Percentiles rank a stretch among this genome's conserved stretches.
phyloP scores from a whole-genome alignment of 2,888 invertebrate species.

The Globia sparganii region DNA sequence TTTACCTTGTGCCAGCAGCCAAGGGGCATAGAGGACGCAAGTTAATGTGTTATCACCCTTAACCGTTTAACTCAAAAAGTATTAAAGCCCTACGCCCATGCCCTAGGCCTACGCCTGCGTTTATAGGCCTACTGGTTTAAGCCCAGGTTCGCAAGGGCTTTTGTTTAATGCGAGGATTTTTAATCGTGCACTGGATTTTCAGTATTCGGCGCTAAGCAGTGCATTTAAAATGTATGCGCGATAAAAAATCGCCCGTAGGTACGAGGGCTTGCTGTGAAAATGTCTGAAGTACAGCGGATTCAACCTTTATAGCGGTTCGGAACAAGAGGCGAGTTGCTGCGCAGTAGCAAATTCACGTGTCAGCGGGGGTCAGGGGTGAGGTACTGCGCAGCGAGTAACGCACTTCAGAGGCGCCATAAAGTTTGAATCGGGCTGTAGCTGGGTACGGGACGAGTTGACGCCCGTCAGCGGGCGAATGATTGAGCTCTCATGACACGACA shows the following conservation, averaged over 20 bases:
- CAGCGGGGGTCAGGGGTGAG: too few relatives aligned
- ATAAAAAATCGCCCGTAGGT: neutral
- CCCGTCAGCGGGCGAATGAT: neutral
- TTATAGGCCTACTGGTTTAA: neutral
- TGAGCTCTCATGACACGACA: neutral
- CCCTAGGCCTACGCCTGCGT: too few relatives aligned
- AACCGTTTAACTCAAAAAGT: too few relatives aligned
- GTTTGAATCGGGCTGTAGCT: neutral
- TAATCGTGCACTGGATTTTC: too few relatives aligned
- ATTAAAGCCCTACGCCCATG: too few relatives aligned
- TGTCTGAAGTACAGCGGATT: neutral
- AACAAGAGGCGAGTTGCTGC: too few relatives aligned
- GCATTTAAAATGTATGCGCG: neutral
- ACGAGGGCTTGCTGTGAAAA: neutral
- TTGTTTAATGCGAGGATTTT: neutral
- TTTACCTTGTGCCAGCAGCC: neutral
- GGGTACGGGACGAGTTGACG: neutral
- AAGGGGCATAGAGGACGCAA: neutral
- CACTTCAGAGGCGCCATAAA: neutral
- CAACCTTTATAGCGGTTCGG: neutral
- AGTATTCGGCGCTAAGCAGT: neutral
- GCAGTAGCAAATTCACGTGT: too few relatives aligned
- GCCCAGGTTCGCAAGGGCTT: too few relatives aligned
- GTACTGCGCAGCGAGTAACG: neutral
- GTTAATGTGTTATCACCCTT: neutral